These are phyloP conservation scores for Yponomeuta evonymella DNA, from an alignment of 2,888 invertebrate species.

Conservation along the genomic window DNA sequence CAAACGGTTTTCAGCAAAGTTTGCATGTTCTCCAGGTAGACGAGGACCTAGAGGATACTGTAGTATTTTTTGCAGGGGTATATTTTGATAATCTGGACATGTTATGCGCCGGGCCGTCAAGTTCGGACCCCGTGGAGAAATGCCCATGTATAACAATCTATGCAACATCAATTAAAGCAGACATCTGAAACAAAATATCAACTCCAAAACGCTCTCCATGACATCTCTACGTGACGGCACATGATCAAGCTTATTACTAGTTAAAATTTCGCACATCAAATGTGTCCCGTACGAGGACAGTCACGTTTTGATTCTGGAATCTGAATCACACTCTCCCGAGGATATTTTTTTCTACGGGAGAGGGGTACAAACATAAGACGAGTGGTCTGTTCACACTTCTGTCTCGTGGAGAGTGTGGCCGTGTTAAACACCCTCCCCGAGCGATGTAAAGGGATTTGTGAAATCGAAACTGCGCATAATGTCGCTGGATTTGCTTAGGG, in stretches of 20 bases:
- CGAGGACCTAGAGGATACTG: too few species aligned
- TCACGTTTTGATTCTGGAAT: slow-evolving; percentile 47
- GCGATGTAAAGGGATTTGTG: background rate
- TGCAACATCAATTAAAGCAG: background rate
- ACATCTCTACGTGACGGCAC: slow-evolving; percentile 51
- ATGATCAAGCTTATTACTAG: slow-evolving; percentile 71
- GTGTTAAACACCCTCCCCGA: background rate
- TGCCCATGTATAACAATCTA: background rate
- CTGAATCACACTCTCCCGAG: too few species aligned
- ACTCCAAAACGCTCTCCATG: background rate
- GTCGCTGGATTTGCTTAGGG: background rate
- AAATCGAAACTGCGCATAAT: background rate
- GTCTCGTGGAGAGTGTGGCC: too few species aligned
- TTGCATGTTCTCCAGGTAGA: too few species aligned
- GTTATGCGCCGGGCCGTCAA: too few species aligned
- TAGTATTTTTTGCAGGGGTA: too few species aligned
- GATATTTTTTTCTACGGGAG: too few species aligned
- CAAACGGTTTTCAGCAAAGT: too few species aligned
- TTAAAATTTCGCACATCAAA: slow-evolving; percentile 47
- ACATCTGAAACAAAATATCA: background rate
- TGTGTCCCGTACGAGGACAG: slow-evolving; percentile 42
- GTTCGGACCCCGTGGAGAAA: too few species aligned
- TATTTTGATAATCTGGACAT: too few species aligned
- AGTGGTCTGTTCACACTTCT: too few species aligned
- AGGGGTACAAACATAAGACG: too few species aligned